Conservation (phyloP, 92 coral and sea anemone genomes). For the Parazoanthus darwini region DNA sequence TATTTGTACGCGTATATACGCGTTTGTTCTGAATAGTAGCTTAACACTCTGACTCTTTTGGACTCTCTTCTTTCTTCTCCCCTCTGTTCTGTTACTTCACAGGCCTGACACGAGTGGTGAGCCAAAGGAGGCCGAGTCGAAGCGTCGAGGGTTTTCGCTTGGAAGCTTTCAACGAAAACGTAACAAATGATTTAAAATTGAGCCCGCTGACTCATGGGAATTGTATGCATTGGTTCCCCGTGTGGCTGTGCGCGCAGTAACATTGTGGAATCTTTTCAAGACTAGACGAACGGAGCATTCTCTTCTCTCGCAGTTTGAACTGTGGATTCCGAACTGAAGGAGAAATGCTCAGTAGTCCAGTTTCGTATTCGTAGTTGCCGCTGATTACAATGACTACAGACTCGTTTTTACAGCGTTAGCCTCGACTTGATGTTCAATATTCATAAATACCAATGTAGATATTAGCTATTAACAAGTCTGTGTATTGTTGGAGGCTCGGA, state of each 20-base stretch:
- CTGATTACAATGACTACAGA: no score
- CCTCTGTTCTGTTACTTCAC: slow-evolving; percentile 2
- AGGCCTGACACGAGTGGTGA: slow-evolving; percentile 40
- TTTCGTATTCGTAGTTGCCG: no score
- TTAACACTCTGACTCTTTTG: background rate
- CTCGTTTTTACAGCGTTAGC: no score
- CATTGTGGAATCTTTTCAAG: background rate
- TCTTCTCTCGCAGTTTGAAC: background rate
- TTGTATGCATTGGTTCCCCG: background rate
- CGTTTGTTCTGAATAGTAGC: background rate
- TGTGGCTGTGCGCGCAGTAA: background rate
- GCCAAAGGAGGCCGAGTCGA: slow-evolving; percentile 20
- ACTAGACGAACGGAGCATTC: background rate
- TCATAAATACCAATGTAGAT: no score
- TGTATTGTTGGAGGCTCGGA: no score
- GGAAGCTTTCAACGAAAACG: slow-evolving; percentile 44
- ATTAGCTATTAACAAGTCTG: no score
- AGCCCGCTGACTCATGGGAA: slow-evolving; percentile 13
- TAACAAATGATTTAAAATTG: slow-evolving; percentile 18
- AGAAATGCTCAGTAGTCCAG: background rate
- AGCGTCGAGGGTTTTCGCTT: slow-evolving; percentile 32
- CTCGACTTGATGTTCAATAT: no score
- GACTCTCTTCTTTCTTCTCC: background rate
- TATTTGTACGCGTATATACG: background rate
- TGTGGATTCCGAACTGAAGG: background rate